These are phyloP conservation scores for Tenthredo distinguenda DNA, from an alignment of 2,888 invertebrate species.

Conservation along the genomic window DNA sequence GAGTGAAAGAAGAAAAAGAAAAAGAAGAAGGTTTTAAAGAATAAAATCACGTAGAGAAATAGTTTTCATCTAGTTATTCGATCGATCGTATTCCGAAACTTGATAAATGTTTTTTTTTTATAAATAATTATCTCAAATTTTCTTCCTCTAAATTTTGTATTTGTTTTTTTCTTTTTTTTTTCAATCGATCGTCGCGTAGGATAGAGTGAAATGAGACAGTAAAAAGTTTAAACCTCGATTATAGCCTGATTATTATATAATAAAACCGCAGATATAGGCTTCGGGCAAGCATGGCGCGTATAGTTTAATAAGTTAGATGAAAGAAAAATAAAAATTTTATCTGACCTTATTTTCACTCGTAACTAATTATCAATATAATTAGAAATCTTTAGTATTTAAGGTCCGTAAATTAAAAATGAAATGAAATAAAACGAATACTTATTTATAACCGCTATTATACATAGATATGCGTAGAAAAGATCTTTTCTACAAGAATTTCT, in stretches of 20 bases:
- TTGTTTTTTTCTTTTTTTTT: neutral
- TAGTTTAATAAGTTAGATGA: slow-evolving; percentile 21
- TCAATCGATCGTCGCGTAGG: neutral
- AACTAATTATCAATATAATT: slow-evolving; percentile 66
- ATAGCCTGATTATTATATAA: slow-evolving; percentile 56
- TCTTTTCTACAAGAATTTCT: slow-evolving; percentile 77
- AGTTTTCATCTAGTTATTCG: slow-evolving; percentile 17
- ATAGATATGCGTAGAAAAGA: slow-evolving; percentile 57
- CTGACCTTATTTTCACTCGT: slow-evolving; percentile 73
- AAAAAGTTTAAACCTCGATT: slow-evolving; percentile 8
- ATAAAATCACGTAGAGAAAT: slow-evolving; percentile 18
- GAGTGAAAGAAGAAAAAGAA: slow-evolving; percentile 57
- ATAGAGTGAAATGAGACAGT: slow-evolving; percentile 6
- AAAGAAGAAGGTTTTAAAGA: neutral
- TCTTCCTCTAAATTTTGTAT: neutral
- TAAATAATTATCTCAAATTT: neutral
- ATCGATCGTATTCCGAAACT: neutral
- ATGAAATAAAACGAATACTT: slow-evolving; percentile 66
- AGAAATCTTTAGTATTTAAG: slow-evolving; percentile 71
- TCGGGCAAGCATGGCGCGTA: slow-evolving; percentile 32
- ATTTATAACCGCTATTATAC: slow-evolving; percentile 73
- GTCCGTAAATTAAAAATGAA: slow-evolving; percentile 67
- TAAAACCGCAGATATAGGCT: slow-evolving; percentile 6
- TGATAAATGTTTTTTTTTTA: neutral
- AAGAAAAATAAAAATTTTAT: slow-evolving; percentile 53